Base-by-base conservation (phyloP, 2,888 invertebrate species). In the Aspidapion aeneum region DNA sequence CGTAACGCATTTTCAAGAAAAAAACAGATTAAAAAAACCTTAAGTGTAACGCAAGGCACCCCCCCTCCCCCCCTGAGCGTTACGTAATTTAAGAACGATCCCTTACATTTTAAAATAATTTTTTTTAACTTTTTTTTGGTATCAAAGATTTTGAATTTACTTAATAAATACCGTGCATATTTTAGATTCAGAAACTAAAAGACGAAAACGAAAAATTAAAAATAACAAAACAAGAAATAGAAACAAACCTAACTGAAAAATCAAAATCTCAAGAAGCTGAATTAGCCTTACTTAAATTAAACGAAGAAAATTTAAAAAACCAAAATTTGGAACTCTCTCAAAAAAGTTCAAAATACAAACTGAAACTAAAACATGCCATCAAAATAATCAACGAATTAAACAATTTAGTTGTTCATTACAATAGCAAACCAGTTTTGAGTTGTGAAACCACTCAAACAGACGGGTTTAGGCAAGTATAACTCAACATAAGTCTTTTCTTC, bases 341-440 rank as follows among this genome's bases (percentile, higher is more conserved):
- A 50, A 69, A 67, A 63, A 51, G 58, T 9, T 18, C 55, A 0
- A 70, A 65, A 60, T 71, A 71, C 57, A 69, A 70, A 54, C 51
- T 19, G 12, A 70, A 71, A 65, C 55, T 71, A 22, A 70, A 68
- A 58, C 69, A 67, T 54, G 69, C 71, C 2, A 68, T 71, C 3
- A 63, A 65, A 50, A 67, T 71, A 18, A 68, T 71, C 3, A 69
- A 67, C 17, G 69, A 69, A 49, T 56, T 71, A 48, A 71, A 70
- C 20, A 67, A 62, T 18, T 63, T 70, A 54, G 57, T 70, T 12
- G 55, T 66, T 7, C 63, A 66, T 21, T 60, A 62, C 20, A 63
- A 63, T 1, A 55, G 22, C 19, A 70, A 66, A 60, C 67, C 67
- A 1, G 60, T 65, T 7, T 51, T 21, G 50, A 57, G 2, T 21